phyloP scores from a whole-genome alignment of 1,140 invertebrate species.

The Cardiocondyla obscurior region DNA sequence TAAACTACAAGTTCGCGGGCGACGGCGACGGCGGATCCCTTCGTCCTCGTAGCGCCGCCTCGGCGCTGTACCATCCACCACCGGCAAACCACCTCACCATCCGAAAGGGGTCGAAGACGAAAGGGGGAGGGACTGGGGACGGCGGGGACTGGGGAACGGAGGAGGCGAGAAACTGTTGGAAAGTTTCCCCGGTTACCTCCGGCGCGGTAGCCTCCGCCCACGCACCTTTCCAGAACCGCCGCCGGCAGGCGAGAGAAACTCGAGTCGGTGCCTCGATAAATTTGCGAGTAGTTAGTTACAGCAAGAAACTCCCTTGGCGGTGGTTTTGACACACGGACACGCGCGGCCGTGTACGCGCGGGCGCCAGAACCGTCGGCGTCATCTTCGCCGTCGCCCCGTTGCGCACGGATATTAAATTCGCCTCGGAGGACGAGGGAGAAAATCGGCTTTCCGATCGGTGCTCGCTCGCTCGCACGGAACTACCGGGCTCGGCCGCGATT shows the following conservation, averaged over 20 bases:
- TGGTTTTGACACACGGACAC: conserved; percentile 61
- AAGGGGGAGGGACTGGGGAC: not conserved
- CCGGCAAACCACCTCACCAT: conserved; percentile 31
- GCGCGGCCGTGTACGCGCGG: not conserved
- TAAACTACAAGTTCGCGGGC: conserved; percentile 82
- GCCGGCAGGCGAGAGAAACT: conserved; percentile 77
- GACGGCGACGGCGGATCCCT: conserved; percentile 15
- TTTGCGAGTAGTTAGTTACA: conserved; percentile 82
- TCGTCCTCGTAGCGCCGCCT: conserved; percentile 30
- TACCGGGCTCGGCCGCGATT: conserved; percentile 31
- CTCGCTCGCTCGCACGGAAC: conserved; percentile 5
- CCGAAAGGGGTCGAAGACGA: conserved; percentile 5
- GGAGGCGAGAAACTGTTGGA: conserved; percentile 70
- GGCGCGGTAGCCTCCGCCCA: conserved; percentile 60
- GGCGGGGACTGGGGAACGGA: not conserved
- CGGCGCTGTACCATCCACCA: conserved; percentile 25
- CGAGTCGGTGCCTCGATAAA: conserved; percentile 80
- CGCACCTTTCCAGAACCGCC: conserved; percentile 60
- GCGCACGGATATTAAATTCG: conserved; percentile 49
- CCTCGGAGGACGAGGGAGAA: conserved; percentile 28
- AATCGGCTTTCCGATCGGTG: conserved; percentile 53
- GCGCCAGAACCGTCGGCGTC: conserved; percentile 7
- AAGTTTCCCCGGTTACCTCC: conserved; percentile 79
- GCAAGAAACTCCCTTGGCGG: conserved; percentile 78
- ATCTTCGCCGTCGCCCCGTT: conserved; percentile 5